Base-by-base conservation (phyloP, 2,888 invertebrate species). In the Drosophila paracracens region DNA sequence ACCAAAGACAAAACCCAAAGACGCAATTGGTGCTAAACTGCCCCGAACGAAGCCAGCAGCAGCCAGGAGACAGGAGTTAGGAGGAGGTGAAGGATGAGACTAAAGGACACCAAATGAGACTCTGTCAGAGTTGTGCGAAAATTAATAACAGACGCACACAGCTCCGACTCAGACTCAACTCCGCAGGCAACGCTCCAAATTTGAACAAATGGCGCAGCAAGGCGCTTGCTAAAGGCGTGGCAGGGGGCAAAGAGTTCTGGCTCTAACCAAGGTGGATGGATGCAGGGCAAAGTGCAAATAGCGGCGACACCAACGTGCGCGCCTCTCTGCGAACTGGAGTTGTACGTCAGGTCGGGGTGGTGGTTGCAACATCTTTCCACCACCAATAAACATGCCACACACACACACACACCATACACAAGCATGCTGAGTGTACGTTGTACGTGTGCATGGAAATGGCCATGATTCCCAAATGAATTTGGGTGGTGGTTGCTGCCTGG, bases 121-220 rank as follows among this genome's bases (percentile, higher is more conserved):
- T 48, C 69, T 48, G 57, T 21, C 53, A 58, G 59, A 79, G 73
- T 52, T 86, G 70, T 80, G 71, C 71, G 66, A 87, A 90, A 87
- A 90, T 90, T 87, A 90, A 87, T 87, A 87, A 78, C 82, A 87
- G 85, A 87, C 84, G 40, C 72, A 82, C 58, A 82, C 65, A 81
- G 58, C 60, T 33, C 72, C 70, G 63, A 61, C 75, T 33, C 52
- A 65, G 76, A 57, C 62, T 33, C 64, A 63, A 72, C 65, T 69
- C 68, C 54, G 56, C 65, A 66, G 78, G 62, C 73, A 81, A 71
- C 67, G 73, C 66, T 74, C 67, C 69, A 76, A 76, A 83, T 76
- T 87, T 81, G 74, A 75, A 74, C 74, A 83, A 87, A 79, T 82
- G 82, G 74, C 78, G 72, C 76, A 79, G 71, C 78, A 78, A 70